These are phyloP conservation scores for Eristalis intricaria DNA, from an alignment of 2,888 invertebrate species.

Conservation along the genomic window DNA sequence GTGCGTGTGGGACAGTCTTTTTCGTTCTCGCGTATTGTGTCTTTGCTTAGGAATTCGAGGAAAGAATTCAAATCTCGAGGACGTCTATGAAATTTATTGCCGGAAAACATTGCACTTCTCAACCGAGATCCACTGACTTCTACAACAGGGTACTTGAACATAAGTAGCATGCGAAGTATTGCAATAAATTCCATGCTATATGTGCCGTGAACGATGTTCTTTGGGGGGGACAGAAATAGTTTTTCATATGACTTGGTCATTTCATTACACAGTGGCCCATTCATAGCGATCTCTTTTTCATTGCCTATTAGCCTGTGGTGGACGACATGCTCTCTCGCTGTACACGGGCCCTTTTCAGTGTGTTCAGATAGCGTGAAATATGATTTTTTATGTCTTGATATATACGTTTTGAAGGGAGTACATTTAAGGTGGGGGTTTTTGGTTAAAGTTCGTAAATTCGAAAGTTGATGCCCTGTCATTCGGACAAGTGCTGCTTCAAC, in stretches of 20 bases:
- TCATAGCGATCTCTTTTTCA: neutral
- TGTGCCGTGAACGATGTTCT: constrained; percentile 7
- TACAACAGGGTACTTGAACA: neutral
- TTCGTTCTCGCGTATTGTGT: constrained; percentile 6
- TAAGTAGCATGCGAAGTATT: neutral
- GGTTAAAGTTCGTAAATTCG: neutral
- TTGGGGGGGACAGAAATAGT: constrained; percentile 6
- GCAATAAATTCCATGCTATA: constrained; percentile 1
- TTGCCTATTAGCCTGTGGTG: neutral
- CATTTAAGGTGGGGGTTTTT: neutral
- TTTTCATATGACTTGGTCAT: neutral
- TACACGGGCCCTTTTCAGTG: neutral
- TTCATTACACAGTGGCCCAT: neutral
- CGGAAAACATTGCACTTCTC: constrained; percentile 22
- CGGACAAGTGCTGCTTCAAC: neutral
- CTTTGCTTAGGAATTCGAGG: constrained; percentile 10
- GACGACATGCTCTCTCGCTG: neutral
- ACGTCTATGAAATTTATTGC: constrained; percentile 4
- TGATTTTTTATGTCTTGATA: neutral
- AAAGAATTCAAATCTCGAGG: constrained; percentile 8
- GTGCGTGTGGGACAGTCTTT: constrained; percentile 19
- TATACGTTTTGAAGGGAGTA: neutral
- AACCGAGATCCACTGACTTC: neutral
- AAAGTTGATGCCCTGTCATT: neutral
- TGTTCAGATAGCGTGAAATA: constrained; percentile 1